Conservation (phyloP, 2,797 vertebrate species). For the Linurgus olivaceus region DNA sequence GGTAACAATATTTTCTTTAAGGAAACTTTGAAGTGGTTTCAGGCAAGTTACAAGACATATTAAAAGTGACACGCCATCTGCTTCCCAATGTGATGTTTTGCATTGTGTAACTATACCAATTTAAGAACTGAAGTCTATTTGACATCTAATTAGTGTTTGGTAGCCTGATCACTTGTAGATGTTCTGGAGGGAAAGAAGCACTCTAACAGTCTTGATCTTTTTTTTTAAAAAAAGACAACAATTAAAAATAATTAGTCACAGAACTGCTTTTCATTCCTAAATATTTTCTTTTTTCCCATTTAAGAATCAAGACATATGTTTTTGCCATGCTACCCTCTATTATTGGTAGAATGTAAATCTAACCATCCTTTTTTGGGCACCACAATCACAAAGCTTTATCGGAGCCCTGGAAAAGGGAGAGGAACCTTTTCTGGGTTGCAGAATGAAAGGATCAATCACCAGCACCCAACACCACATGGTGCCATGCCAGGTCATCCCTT, state of each 20-base stretch:
- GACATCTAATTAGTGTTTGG: conserved; percentile 66
- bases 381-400: not conserved
- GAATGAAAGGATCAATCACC: not conserved
- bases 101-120: conserved; percentile 62
- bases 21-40: conserved; percentile 56
- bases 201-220: conserved; percentile 45
- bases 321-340: not conserved
- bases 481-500: not conserved
- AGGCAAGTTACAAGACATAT: conserved; percentile 59
- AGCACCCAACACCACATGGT: not conserved
- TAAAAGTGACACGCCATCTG: conserved; percentile 63
- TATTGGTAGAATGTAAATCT: conserved; percentile 18
- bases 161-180: conserved; percentile 58
- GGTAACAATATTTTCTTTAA: conserved; percentile 34
- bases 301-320: conserved; percentile 42
- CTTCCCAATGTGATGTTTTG: conserved; percentile 63
- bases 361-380: not conserved
- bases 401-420: not conserved
- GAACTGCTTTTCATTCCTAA: conserved; percentile 32
- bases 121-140: conserved; percentile 60
- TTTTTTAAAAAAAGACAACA: not conserved
- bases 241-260: conserved; percentile 64
- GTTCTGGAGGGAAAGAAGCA: conserved; percentile 21
- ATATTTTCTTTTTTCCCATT: conserved; percentile 15
- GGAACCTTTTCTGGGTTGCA: not conserved